These are phyloP conservation scores for Microcebus murinus DNA, from an alignment of 2,113 vertebrate species.

Conservation along the genomic window DNA sequence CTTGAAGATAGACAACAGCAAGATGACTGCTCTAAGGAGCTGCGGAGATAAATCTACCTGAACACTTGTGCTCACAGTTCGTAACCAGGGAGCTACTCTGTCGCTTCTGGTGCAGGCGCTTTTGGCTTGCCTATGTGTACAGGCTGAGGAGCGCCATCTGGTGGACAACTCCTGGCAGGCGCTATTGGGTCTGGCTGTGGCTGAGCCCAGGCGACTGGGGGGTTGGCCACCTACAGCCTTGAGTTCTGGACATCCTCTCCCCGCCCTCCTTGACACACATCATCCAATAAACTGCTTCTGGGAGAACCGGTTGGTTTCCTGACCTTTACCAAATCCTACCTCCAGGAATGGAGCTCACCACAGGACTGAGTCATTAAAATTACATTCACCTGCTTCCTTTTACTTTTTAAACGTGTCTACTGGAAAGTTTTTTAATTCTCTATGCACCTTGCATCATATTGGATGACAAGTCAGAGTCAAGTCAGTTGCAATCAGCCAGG, in stretches of 20 bases:
- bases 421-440: not conserved
- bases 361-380: not conserved
- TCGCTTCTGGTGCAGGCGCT: not conserved
- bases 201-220: not conserved
- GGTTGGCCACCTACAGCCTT: not conserved
- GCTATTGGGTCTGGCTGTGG: not conserved
- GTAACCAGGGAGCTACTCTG: not conserved
- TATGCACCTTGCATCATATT: not conserved
- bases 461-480: not conserved
- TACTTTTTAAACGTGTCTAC: not conserved
- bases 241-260: not conserved
- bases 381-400: not conserved
- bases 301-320: not conserved
- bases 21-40: not conserved
- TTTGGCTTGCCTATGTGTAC: not conserved
- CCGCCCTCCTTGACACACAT: not conserved
- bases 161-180: conserved; percentile 25
- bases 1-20: not conserved
- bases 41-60: not conserved
- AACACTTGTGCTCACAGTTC: not conserved
- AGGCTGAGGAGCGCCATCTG: conserved; percentile 66
- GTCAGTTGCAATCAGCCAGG: not conserved
- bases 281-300: not conserved
- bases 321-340: not conserved
- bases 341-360: not conserved